phyloP scores from a whole-genome alignment of 2,888 invertebrate genomes.

The Chirona hameri region DNA sequence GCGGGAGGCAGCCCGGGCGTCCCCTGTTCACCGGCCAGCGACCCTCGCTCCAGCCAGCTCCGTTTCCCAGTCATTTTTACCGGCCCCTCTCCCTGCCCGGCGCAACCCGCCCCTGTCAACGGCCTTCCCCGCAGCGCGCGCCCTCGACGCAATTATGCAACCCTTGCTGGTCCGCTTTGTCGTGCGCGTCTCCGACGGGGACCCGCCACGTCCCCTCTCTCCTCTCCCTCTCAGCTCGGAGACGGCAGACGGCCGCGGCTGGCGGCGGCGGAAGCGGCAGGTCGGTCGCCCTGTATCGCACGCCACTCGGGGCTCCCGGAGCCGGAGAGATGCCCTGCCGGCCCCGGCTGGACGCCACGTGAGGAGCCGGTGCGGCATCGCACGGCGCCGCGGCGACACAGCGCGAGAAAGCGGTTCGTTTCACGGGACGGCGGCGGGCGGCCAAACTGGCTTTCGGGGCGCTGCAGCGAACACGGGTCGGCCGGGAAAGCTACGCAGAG shows the following conservation, averaged over 20 bases:
- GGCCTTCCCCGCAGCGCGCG: no score
- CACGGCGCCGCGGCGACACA: not conserved
- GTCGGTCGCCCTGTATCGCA: no score
- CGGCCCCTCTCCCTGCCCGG: not conserved
- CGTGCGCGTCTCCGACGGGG: not conserved
- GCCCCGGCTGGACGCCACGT: not conserved
- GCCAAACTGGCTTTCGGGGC: not conserved
- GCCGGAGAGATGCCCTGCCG: not conserved
- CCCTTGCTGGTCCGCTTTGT: not conserved
- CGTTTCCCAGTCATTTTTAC: not conserved
- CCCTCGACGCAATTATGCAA: not conserved
- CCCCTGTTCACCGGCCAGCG: not conserved
- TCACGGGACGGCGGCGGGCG: not conserved
- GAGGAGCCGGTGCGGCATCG: not conserved
- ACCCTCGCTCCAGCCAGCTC: not conserved
- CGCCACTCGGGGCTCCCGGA: no score
- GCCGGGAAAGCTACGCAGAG: not conserved
- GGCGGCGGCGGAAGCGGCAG: not conserved
- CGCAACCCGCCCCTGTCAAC: not conserved
- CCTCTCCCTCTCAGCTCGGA: not conserved
- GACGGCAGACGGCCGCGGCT: not conserved
- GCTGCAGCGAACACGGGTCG: not conserved
- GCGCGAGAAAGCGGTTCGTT: constrained; percentile 1
- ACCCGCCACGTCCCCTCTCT: not conserved
- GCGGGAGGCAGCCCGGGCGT: not conserved